Base-by-base conservation (phyloP, 2,113 vertebrate genomes). In the Amia ocellicauda region DNA sequence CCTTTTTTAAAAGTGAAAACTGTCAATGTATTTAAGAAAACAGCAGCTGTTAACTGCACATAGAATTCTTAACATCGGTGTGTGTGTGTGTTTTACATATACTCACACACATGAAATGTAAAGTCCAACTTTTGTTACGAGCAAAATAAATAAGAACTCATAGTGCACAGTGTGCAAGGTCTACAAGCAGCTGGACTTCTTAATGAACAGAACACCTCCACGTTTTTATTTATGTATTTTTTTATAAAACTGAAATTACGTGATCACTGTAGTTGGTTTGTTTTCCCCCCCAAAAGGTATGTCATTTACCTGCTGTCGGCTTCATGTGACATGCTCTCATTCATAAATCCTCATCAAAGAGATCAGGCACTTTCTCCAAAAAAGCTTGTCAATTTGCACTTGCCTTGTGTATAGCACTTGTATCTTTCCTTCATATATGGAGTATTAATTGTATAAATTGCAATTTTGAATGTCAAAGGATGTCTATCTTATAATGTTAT, bases 1-100 rank as follows among this genome's bases (percentile, higher is more conserved):
- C 73, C 43, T 90, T 87, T 86, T 89, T 77, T 84, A 85, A 71
- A 72, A 74, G 71, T 71, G 72, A 71, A 75, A 50, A 54, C 16
- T 16, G n/a, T n/a, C 5, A 47, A n/a, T 17, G 45, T 47, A 47
- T 36, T 36, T 36, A 36, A 36, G n/a, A 4, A 47, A 69, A 78
- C 75, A 47, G n/a, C 80, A 80, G 40, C 47, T 53, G 20, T 66
- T 66, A 63, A 75, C 62, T 80, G 64, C 77, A 75, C 58, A 63
- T 64, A 68, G 47, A 67, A 61, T 67, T 53, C 58, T 74, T 68
- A 54, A 20, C 19, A 42, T 52, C 41, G 24, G 49, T n/a, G n/a
- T n/a, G n/a, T n/a, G n/a, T n/a, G n/a, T n/a, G n/a, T n/a, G 31
- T 7, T 36, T 36, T 36, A 36, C 11, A 36, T 36, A 36, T 36